Conservation (phyloP, 2,113 vertebrate genomes). For the Protobothrops mucrosquamatus region DNA sequence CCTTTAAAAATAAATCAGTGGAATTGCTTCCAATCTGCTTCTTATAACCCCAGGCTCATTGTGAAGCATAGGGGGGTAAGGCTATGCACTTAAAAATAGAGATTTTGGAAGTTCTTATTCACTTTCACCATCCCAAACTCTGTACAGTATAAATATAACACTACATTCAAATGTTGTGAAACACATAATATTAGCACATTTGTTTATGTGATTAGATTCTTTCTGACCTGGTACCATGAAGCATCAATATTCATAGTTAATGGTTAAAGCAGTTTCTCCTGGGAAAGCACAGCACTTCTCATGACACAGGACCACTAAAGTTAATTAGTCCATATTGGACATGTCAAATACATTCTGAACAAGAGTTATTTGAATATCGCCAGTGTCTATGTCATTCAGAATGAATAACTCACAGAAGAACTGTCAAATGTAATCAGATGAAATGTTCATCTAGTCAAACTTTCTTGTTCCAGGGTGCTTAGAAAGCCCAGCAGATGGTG, state of each 20-base stretch:
- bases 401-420: neutral
- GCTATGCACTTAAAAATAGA: neutral
- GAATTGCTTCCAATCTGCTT: conserved; percentile 33
- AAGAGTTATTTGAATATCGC: neutral
- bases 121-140: neutral
- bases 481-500: neutral
- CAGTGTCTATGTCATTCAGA: neutral
- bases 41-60: neutral
- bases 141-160: neutral
- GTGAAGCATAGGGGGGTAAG: conserved; percentile 20
- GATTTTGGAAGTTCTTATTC: conserved; percentile 20
- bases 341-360: conserved; percentile 16
- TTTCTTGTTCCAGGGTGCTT: neutral
- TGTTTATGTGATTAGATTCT: conserved; percentile 33
- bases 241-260: neutral
- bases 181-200: neutral
- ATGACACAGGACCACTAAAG: neutral
- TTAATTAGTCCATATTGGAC: conserved; percentile 16
- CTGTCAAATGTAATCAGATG: neutral
- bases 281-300: neutral
- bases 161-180: conserved; percentile 2
- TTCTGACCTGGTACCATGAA: conserved; percentile 18
- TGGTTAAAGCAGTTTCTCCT: conserved; percentile 4
- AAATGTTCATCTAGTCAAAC: neutral
- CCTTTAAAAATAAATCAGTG: conserved; percentile 35